Percentiles rank a stretch among this genome's conserved stretches.
Evolutionary conservation across 1,140 invertebrate genomes (phyloP).

Genomic region (Monomorium pharaonis): DNA sequence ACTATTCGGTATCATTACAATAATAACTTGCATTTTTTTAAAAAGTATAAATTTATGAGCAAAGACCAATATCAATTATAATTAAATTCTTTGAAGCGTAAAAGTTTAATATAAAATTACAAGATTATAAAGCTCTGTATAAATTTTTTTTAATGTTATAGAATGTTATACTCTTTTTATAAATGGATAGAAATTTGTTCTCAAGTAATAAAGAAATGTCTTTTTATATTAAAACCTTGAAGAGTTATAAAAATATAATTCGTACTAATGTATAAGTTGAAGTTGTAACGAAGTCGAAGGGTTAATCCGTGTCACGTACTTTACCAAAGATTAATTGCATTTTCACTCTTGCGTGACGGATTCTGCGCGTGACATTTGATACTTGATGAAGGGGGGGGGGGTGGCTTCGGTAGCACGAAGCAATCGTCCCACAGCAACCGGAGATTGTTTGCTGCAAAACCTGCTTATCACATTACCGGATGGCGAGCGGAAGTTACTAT

Average conservation of each 20-base stretch:
- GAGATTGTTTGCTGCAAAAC: slow-evolving; percentile 25
- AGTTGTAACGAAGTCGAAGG: not conserved
- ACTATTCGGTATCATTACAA: not conserved
- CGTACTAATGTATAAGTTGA: not conserved
- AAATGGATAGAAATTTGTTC: not conserved
- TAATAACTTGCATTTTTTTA: not conserved
- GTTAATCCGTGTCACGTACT: slow-evolving; percentile 13
- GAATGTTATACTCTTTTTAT: not conserved
- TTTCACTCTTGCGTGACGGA: not conserved
- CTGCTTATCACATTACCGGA: not conserved
- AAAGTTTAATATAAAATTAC: not conserved
- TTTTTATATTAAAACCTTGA: not conserved
- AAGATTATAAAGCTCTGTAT: not conserved
- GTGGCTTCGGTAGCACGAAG: not conserved
- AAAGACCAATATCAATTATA: not conserved
- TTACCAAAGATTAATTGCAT: slow-evolving; percentile 25
- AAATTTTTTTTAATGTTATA: too few species aligned
- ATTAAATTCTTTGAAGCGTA: too few species aligned
- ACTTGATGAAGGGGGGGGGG: too few species aligned
- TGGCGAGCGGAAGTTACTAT: not conserved
- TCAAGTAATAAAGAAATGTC: not conserved
- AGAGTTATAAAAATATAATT: not conserved
- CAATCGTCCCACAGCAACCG: not conserved
- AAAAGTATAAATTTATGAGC: not conserved
- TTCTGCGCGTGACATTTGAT: not conserved